These are phyloP conservation scores for Steatocranus sp. DNA, from an alignment of 2,797 vertebrate species.

Conservation along the genomic window DNA sequence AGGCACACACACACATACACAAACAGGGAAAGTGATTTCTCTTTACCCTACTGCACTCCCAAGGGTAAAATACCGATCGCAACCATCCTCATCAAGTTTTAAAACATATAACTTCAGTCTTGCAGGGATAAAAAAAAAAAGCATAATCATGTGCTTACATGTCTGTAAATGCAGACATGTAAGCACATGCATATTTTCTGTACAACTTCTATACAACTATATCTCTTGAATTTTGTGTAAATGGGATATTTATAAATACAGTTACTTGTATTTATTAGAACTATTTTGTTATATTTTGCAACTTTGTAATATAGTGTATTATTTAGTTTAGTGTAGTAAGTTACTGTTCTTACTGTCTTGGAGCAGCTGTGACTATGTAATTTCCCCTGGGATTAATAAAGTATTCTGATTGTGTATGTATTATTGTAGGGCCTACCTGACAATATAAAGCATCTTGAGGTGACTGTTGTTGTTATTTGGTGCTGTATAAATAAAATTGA, in stretches of 20 bases:
- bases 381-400: not conserved
- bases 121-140: not conserved
- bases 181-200: not conserved
- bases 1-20: not conserved
- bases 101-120: not conserved
- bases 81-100: not conserved
- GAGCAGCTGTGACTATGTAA: not conserved
- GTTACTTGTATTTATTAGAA: not conserved
- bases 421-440: not conserved
- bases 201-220: not conserved
- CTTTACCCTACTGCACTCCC: conserved; percentile 27
- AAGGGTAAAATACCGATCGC: conserved; percentile 17
- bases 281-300: not conserved
- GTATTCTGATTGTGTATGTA: not conserved
- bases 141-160: not conserved
- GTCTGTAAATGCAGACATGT: not conserved
- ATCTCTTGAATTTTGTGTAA: not conserved
- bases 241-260: not conserved
- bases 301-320: not conserved
- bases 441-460: not conserved
- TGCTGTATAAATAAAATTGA: not conserved
- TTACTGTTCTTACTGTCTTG: not conserved
- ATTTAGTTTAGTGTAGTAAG: not conserved
- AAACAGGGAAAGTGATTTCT: conserved; percentile 4
- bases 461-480: not conserved